A percentile compares a stretch with the other conserved stretches of the same genome.
phyloP scores from a whole-genome alignment of 2,888 invertebrate genomes.

The Chrysomela aeneicollis region DNA sequence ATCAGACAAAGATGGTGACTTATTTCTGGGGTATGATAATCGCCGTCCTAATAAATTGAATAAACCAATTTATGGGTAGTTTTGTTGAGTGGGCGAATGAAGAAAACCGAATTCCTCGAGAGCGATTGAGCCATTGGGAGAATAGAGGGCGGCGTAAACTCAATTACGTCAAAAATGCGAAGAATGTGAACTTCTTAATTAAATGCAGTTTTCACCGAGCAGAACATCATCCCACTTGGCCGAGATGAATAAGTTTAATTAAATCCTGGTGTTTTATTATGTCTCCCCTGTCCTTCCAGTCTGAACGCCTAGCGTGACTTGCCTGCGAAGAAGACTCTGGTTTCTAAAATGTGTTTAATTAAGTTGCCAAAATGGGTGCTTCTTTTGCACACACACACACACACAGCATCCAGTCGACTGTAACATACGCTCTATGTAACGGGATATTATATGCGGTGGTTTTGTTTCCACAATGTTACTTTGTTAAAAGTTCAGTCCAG shows the following conservation, averaged over 20 bases:
- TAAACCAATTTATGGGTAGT: conserved; percentile 32
- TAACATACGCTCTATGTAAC: conserved; percentile 3
- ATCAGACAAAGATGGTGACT: too few relatives aligned
- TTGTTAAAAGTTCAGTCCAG: not conserved
- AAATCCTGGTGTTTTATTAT: conserved; percentile 62
- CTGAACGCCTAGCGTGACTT: conserved; percentile 40
- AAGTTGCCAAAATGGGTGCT: conserved; percentile 31
- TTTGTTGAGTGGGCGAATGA: conserved; percentile 34
- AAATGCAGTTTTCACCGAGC: conserved; percentile 59
- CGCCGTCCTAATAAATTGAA: conserved; percentile 21
- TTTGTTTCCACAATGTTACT: not conserved
- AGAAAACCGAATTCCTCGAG: conserved; percentile 24
- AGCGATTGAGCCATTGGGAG: conserved; percentile 58
- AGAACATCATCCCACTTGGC: conserved; percentile 59
- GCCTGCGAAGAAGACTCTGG: conserved; percentile 38
- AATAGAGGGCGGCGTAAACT: conserved; percentile 59
- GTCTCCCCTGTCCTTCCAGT: conserved; percentile 30
- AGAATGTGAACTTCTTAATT: conserved; percentile 63
- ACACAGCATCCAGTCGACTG: too few relatives aligned
- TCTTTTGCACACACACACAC: not conserved
- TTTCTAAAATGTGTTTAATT: conserved; percentile 35
- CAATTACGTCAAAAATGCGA: conserved; percentile 63
- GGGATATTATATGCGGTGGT: not conserved
- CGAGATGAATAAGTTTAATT: conserved; percentile 64
- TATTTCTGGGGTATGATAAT: not conserved